Conservation (phyloP, 2,113 vertebrate genomes). For the Phyllopteryx taeniolatus region DNA sequence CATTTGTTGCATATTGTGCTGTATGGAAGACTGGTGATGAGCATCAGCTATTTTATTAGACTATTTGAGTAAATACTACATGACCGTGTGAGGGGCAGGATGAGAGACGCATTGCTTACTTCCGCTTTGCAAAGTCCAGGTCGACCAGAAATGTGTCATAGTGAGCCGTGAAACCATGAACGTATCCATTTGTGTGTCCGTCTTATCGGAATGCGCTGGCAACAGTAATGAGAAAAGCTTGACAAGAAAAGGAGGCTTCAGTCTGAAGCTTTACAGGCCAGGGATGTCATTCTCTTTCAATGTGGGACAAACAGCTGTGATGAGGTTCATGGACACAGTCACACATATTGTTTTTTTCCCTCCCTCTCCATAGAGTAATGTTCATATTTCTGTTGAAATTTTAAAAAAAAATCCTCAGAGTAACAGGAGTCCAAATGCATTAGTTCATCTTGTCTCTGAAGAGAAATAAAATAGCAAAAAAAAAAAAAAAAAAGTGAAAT, state of each 20-base stretch:
- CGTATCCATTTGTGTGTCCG: constrained; percentile 24
- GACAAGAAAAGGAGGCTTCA: constrained; percentile 46
- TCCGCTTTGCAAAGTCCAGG: constrained; percentile 40
- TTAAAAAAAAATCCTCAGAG: constrained; percentile 49
- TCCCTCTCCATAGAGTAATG: constrained; percentile 38
- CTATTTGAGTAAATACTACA: constrained; percentile 46
- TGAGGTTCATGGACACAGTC: constrained; percentile 55
- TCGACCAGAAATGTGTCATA: constrained; percentile 39
- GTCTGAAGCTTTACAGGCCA: constrained; percentile 40
- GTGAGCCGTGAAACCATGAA: constrained; percentile 22
- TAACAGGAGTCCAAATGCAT: constrained; percentile 53
- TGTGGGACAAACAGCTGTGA: constrained; percentile 59
- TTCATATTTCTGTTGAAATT: constrained; percentile 62
- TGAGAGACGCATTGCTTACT: constrained; percentile 41
- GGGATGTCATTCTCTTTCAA: constrained; percentile 54
- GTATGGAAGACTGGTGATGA: constrained; percentile 73
- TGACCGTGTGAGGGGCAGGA: constrained; percentile 47
- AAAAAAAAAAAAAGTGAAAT: constrained; percentile 35
- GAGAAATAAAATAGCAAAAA: constrained; percentile 52
- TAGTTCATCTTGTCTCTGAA: constrained; percentile 56
- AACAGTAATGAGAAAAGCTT: constrained; percentile 45
- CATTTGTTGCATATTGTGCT: constrained; percentile 70
- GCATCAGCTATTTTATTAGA: constrained; percentile 49
- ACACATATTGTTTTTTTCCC: constrained; percentile 44
- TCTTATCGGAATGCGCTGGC: constrained; percentile 53